Base-by-base conservation (phyloP, 2,888 invertebrate species). In the Monochamus alternatus region DNA sequence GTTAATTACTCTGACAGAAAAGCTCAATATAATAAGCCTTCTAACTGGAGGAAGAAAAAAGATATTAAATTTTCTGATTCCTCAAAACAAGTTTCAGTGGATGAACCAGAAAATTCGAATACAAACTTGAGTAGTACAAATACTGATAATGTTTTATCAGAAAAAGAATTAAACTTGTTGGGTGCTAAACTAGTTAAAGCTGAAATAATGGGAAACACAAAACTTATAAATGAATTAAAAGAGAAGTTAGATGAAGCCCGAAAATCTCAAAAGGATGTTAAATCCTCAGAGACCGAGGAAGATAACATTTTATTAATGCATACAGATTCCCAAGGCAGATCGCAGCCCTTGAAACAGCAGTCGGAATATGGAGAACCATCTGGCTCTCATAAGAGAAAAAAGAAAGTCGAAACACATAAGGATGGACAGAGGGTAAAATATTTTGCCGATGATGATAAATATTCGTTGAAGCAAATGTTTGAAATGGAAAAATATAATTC, bases 151-250 rank as follows among this genome's bases (percentile, higher is more conserved):
- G 77, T 79, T 82, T 88, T 95, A 22, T 93, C 93, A 62, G 94
- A 96, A 88, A 93, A 94, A 81, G 95, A 98, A 88, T 93, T 97
- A 92, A 99, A 99, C 89, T 93, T 94, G 83, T 88, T 99, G 59
- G 97, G 94, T 58, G 97, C 98, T 2, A 97, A 95, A 89, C 92
- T 98, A 78, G 90, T 99, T 0, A 97, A 97, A 90, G 98, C 98
- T 12, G 98, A 99, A 92, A 93, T 99, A 83, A 92, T 97, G 91
- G 98, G 97, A 22, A 94, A 98, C 87, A 89, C 87, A 86, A 91
- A 92, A 78, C 87, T 95, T 71, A 94, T 94, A 0, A 86, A 88
- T 52, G 92, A 95, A 85, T 89, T 98, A 63, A 96, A 95, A 88
- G 85, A 88, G 3, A 94, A 96, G 87, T 88, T 98, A 60, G 94